phyloP scores from a whole-genome alignment of 2,888 invertebrate species.

The Microctonus aethiopoides region DNA sequence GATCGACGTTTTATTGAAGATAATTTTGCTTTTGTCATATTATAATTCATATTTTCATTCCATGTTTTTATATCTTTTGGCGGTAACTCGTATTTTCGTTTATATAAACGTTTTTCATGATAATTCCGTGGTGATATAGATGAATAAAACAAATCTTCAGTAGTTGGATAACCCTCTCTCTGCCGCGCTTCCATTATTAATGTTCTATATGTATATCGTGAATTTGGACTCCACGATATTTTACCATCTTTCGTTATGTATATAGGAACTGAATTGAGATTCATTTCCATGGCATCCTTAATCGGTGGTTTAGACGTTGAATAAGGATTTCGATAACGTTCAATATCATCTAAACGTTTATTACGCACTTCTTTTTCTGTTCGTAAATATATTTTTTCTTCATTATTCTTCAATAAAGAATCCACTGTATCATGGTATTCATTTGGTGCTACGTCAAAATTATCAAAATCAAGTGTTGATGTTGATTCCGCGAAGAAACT shows the following conservation, averaged over 20 bases:
- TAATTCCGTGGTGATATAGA: constrained; percentile 18
- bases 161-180: constrained; percentile 43
- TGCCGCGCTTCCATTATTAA: constrained; percentile 57
- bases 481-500: constrained; percentile 38
- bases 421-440: constrained; percentile 36
- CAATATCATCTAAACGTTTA: constrained; percentile 37
- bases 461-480: constrained; percentile 49
- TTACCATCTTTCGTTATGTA: constrained; percentile 65
- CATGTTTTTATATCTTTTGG: constrained; percentile 2
- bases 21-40: background rate
- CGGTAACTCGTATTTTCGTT: constrained; percentile 13
- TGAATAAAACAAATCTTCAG: constrained; percentile 36
- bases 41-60: constrained; percentile 6
- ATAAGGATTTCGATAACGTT: constrained; percentile 36
- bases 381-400: constrained; percentile 34
- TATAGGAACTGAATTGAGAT: constrained; percentile 61
- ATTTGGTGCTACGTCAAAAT: constrained; percentile 50
- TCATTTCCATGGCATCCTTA: constrained; percentile 35
- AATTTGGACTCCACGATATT: constrained; percentile 64
- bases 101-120: constrained; percentile 1
- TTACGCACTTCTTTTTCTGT: constrained; percentile 29
- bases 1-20: background rate
- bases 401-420: constrained; percentile 21
- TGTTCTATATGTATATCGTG: constrained; percentile 58
- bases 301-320: constrained; percentile 20